phyloP scores from a whole-genome alignment of 2,888 invertebrate genomes.

The Masnerella sp. region DNA sequence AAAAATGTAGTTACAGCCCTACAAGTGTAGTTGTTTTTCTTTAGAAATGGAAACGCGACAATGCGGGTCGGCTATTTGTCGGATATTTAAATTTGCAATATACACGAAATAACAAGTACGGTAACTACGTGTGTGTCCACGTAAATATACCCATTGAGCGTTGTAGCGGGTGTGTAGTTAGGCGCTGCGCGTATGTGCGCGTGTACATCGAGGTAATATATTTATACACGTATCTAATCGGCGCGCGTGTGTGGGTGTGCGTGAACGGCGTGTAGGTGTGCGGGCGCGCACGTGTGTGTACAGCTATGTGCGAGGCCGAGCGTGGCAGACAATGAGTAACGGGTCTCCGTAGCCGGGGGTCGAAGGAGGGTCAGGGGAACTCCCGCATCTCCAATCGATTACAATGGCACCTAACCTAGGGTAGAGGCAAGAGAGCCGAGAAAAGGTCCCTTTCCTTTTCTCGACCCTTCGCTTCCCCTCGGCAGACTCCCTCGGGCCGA shows the following conservation, averaged over 20 bases:
- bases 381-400: constrained; percentile 72
- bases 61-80: constrained; percentile 39
- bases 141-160: constrained; percentile 47
- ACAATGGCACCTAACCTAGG: constrained; percentile 72
- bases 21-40: no score
- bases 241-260: not conserved
- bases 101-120: constrained; percentile 32
- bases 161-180: constrained; percentile 20
- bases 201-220: constrained; percentile 12
- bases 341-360: constrained; percentile 62
- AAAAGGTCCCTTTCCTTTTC: constrained; percentile 64
- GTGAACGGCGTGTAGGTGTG: not conserved
- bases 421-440: constrained; percentile 65
- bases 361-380: constrained; percentile 67
- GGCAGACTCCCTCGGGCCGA: constrained; percentile 45
- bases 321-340: constrained; percentile 72
- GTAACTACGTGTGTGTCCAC: constrained; percentile 34
- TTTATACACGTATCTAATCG: constrained; percentile 25
- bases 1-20: no score
- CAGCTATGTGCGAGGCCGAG: constrained; percentile 63
- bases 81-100: constrained; percentile 43
- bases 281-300: constrained; percentile 24
- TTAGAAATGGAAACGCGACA: no score
- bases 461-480: constrained; percentile 58
- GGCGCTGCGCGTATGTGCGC: constrained; percentile 6